Evolutionary conservation across 2,797 vertebrate species (phyloP).

Genomic region (Merluccius polli): DNA sequence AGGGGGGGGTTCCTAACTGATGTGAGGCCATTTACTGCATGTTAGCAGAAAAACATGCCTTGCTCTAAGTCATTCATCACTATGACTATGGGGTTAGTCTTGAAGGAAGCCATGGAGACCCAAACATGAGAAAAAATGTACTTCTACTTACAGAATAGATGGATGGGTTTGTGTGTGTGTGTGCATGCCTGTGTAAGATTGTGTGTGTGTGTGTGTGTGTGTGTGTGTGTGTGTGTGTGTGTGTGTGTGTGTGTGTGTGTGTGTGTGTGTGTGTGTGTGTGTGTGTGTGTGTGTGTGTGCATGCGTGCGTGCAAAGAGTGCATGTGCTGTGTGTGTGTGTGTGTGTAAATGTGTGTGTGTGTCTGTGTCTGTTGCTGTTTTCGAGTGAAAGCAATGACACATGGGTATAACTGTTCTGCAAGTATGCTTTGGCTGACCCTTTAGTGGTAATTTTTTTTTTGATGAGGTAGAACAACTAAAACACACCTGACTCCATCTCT

Average conservation of each 20-base stretch:
- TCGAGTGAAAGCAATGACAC: background rate
- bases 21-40: slow-evolving; percentile 50
- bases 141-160: background rate
- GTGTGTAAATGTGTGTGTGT: too few species aligned
- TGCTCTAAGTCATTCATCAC: slow-evolving; percentile 41
- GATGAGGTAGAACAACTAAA: too few species aligned
- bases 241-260: background rate
- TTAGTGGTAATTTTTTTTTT: too few species aligned
- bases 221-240: background rate
- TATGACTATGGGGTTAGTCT: background rate
- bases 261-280: background rate
- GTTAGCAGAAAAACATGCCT: slow-evolving; percentile 52
- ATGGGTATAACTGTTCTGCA: too few species aligned
- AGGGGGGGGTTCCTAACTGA: slow-evolving; percentile 57
- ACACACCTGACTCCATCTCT: background rate
- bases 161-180: too few species aligned
- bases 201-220: slow-evolving; percentile 4
- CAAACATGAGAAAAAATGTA: background rate
- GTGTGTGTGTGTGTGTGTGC: background rate
- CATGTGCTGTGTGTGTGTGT: too few species aligned
- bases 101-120: slow-evolving; percentile 7
- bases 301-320: too few species aligned
- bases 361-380: too few species aligned
- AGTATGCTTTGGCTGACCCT: too few species aligned
- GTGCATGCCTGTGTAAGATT: too few species aligned